Percentiles rank a stretch among this genome's conserved stretches.
Evolutionary conservation across 2,797 vertebrate species (phyloP).

Genomic region (Hafferia zeledoni): DNA sequence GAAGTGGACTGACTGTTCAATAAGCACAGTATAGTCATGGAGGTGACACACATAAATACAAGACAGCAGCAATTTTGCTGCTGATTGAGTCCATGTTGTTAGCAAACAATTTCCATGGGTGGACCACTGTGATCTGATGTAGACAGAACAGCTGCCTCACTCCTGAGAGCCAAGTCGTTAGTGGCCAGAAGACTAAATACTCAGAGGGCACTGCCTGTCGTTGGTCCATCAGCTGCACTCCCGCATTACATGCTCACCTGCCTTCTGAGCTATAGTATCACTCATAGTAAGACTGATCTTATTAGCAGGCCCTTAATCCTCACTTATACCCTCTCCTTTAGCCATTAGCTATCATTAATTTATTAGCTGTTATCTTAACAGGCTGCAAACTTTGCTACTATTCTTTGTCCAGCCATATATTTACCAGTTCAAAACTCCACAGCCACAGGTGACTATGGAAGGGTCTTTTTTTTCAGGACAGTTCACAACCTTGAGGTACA

Average conservation of each 20-base stretch:
- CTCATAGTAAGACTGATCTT: background rate
- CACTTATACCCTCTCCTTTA: background rate
- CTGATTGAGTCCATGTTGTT: background rate
- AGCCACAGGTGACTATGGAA: background rate
- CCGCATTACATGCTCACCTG: background rate
- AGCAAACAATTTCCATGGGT: accelerated
- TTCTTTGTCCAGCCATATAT: background rate
- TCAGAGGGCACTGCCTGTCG: accelerated
- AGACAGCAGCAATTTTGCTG: background rate
- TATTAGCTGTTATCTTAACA: background rate
- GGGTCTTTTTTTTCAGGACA: background rate
- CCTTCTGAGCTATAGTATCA: background rate
- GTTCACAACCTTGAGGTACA: background rate
- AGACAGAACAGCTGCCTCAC: background rate
- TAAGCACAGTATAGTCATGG: accelerated
- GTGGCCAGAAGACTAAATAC: accelerated
- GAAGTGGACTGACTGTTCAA: background rate
- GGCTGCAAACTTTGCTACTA: background rate
- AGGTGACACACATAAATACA: background rate
- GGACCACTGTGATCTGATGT: accelerated
- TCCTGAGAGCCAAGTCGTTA: background rate
- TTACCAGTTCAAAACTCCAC: background rate
- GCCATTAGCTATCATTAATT: background rate
- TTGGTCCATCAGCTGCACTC: background rate
- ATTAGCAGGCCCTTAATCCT: background rate